phyloP scores from a whole-genome alignment of 2,797 vertebrate genomes.

The Atherinosoma microstoma region DNA sequence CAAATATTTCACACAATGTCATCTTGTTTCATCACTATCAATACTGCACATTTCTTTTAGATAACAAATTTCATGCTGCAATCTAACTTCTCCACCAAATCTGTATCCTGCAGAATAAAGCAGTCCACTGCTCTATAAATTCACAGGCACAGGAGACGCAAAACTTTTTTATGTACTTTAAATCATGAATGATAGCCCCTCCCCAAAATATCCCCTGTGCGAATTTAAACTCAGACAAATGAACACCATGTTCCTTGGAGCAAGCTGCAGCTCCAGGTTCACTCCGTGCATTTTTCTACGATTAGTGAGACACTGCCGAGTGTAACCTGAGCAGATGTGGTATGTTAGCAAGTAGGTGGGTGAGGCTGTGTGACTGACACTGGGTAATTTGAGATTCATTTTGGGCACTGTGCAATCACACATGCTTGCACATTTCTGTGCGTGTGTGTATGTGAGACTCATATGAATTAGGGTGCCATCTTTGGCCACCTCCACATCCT shows the following conservation, averaged over 20 bases:
- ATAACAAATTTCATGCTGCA: neutral
- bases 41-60: neutral
- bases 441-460: constrained; percentile 43
- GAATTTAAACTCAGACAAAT: constrained; percentile 42
- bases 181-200: constrained; percentile 29
- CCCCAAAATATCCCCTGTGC: constrained; percentile 25
- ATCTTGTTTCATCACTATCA: neutral
- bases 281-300: constrained; percentile 63
- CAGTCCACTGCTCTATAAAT: neutral
- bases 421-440: constrained; percentile 29
- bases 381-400: constrained; percentile 65
- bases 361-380: constrained; percentile 33
- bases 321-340: constrained; percentile 67
- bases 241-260: constrained; percentile 35
- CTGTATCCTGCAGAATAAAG: neutral
- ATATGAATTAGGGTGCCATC: constrained; percentile 64
- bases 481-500: constrained; percentile 71
- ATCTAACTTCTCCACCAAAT: neutral
- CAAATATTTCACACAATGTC: neutral
- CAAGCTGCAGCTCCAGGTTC: constrained; percentile 44
- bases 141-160: neutral
- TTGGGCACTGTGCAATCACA: constrained; percentile 43
- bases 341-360: constrained; percentile 42
- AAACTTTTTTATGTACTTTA: constrained; percentile 41
- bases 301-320: constrained; percentile 60